Evolutionary conservation across 2,797 vertebrate genomes (phyloP).

Genomic region (Chiroxiphia lanceolata): DNA sequence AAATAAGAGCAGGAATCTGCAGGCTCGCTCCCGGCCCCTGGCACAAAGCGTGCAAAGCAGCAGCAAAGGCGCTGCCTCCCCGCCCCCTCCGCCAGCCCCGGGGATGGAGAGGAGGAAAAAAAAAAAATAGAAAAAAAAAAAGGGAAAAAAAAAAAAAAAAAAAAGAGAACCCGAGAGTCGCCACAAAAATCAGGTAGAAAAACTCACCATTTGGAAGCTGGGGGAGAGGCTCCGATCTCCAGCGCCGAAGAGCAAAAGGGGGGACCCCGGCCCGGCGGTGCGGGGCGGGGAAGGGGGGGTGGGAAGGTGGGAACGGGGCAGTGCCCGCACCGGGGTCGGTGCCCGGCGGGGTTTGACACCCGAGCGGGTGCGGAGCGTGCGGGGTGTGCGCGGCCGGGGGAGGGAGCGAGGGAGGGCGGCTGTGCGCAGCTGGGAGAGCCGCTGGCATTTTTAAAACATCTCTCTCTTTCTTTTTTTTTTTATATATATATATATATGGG

Average conservation of each 20-base stretch:
- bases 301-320: not conserved
- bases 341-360: slow-evolving; percentile 46
- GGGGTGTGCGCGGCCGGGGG: not conserved
- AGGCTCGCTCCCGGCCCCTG: slow-evolving; percentile 49
- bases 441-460: slow-evolving; percentile 47
- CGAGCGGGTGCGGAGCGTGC: not conserved
- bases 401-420: not conserved
- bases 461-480: not conserved
- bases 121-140: not conserved
- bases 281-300: not conserved
- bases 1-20: slow-evolving; percentile 37
- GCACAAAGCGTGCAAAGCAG: slow-evolving; percentile 58
- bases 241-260: not conserved
- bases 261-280: slow-evolving; percentile 1
- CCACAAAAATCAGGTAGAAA: slow-evolving; percentile 29
- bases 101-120: not conserved
- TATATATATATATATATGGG: too few species aligned
- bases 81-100: slow-evolving; percentile 41
- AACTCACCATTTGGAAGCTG: slow-evolving; percentile 74
- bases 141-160: not conserved
- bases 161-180: not conserved
- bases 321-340: not conserved
- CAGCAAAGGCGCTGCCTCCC: slow-evolving; percentile 38
- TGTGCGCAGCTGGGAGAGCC: slow-evolving; percentile 18
- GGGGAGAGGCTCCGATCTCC: slow-evolving; percentile 55